These are phyloP conservation scores for Orestias chungarensis DNA, from an alignment of 2,797 vertebrate species.

Conservation along the genomic window DNA sequence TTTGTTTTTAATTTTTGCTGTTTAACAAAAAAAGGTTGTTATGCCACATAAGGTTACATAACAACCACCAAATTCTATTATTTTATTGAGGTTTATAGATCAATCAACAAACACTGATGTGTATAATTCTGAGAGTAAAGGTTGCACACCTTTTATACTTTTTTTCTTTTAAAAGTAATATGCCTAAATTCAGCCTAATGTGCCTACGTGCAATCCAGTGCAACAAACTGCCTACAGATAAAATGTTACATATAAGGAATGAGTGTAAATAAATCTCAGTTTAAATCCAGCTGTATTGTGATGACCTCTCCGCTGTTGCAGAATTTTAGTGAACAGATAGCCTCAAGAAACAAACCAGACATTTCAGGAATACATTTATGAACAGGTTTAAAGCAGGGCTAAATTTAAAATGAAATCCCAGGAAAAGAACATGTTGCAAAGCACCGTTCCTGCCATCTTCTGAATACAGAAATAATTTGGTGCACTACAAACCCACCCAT, in stretches of 20 bases:
- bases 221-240: neutral
- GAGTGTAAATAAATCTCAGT: neutral
- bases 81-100: neutral
- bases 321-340: neutral
- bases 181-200: no score
- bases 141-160: neutral
- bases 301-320: neutral
- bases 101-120: neutral
- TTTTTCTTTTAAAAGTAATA: neutral
- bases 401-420: neutral
- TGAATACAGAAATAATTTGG: neutral
- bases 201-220: neutral
- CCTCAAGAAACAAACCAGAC: neutral
- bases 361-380: neutral
- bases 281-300: neutral
- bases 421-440: neutral
- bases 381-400: neutral
- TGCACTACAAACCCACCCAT: neutral
- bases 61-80: neutral
- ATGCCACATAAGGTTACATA: neutral
- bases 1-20: neutral
- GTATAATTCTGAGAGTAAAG: neutral
- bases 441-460: neutral
- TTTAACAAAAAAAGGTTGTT: neutral
- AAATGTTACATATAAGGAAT: neutral